Conservation (phyloP, 2,797 vertebrate genomes). For the Cryptoprocta ferox region DNA sequence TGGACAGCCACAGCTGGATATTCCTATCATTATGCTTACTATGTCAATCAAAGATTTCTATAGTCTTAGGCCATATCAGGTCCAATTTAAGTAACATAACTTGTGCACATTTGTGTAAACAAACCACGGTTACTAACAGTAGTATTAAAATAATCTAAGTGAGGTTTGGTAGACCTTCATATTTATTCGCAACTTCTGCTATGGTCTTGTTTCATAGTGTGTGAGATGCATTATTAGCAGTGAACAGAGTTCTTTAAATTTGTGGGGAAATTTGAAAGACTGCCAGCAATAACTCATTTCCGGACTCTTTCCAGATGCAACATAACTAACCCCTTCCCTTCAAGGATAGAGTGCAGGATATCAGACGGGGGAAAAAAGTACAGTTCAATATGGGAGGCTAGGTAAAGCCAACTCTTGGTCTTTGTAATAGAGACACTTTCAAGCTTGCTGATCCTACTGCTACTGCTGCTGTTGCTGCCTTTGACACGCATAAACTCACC, state of each 20-base stretch:
- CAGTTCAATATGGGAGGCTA: background rate
- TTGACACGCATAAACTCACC: background rate
- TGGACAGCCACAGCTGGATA: background rate
- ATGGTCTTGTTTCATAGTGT: background rate
- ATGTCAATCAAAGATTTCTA: background rate
- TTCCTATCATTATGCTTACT: background rate
- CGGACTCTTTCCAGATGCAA: background rate
- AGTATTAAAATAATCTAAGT: background rate
- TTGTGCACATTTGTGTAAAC: background rate
- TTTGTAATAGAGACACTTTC: background rate
- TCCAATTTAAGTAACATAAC: background rate
- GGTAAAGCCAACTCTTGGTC: background rate
- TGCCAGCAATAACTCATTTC: background rate
- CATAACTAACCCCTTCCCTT: background rate
- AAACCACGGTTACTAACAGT: background rate
- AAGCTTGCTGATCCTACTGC: background rate
- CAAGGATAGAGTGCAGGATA: background rate
- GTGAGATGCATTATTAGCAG: background rate
- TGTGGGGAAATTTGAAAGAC: background rate
- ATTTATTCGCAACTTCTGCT: slow-evolving; percentile 1
- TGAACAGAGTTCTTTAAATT: slow-evolving; percentile 10
- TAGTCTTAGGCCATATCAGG: background rate
- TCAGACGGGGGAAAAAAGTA: background rate
- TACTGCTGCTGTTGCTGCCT: background rate
- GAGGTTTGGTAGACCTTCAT: background rate